Base-by-base conservation (phyloP, 2,797 vertebrate species). In the Tapirus indicus region DNA sequence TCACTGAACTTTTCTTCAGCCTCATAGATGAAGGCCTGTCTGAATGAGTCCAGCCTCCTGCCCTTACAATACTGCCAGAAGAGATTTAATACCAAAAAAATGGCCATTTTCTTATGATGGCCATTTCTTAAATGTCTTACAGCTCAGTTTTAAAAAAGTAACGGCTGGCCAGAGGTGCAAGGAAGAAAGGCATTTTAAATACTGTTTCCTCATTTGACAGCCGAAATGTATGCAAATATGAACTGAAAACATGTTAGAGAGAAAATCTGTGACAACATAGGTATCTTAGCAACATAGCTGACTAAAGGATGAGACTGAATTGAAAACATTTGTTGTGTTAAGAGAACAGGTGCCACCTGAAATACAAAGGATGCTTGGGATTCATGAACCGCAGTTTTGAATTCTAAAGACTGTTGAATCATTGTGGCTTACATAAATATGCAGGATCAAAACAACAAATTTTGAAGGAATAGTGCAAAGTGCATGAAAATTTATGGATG, bases 201-300 rank as follows among this genome's bases (percentile, higher is more conserved):
- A 77, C 4, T 62, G 49, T 80, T 87, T 95, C 66, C 52, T 92
- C 88, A 89, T 89, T 47, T 95, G 75, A 93, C n/a, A 94, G 91
- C 38, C 75, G 94, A 96, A 88, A 90, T 93, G 49, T 60, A 88
- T 95, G 74, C 96, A 98, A 89, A 95, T 97, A 97, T 93, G 95
- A 97, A 97, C 90, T 97, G 88, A 92, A 98, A 98, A 97, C 88
- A 96, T 75, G 86, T 91, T 94, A 90, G 93, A 95, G 88, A 97
- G 95, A 97, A 96, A 98, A 98, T 96, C 86, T 92, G 93, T 96
- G 97, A 96, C 94, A 97, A 96, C 83, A 97, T 0, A 91, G 91
- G 98, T 98, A 98, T 98, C 98, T 97, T 98, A 98, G 98, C 98
- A 98, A 99, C 98, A 97, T 13, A 66, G 96, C 87, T 97, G 96